Evolutionary conservation across 1,140 invertebrate genomes (phyloP).

Genomic region (Ceratina calcarata): DNA sequence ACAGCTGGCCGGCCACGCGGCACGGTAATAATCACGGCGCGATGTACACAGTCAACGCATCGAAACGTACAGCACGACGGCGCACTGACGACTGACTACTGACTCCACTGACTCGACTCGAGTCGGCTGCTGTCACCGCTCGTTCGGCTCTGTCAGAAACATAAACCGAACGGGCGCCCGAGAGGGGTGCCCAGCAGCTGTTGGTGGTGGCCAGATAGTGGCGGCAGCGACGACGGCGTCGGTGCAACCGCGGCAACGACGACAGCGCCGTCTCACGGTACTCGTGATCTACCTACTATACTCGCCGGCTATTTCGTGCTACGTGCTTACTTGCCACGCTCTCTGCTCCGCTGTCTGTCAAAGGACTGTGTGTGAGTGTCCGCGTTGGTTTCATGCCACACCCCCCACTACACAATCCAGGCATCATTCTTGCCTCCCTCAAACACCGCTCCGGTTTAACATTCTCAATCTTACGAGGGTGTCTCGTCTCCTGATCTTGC

Average conservation of each 20-base stretch:
- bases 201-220: conserved; percentile 25
- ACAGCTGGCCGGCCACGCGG: conserved; percentile 68
- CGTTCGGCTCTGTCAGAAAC: conserved; percentile 57
- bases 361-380: conserved; percentile 52
- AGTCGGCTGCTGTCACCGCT: conserved; percentile 51
- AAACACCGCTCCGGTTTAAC: not conserved
- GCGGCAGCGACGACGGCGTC: conserved; percentile 25
- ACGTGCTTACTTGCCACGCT: not conserved
- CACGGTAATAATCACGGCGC: conserved; percentile 9
- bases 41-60: conserved; percentile 6
- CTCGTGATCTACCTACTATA: conserved; percentile 29
- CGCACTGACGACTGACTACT: conserved; percentile 54
- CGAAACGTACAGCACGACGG: conserved; percentile 51
- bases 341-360: not conserved
- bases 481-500: too few relatives aligned
- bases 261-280: conserved; percentile 53
- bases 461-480: not conserved
- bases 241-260: conserved; percentile 43
- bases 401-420: conserved; percentile 23
- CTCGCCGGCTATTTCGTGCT: conserved; percentile 20
- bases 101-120: conserved; percentile 1
- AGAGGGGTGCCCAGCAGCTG: conserved; percentile 24
- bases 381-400: conserved; percentile 42
- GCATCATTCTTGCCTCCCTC: conserved; percentile 40
- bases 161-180: conserved; percentile 37